Base-by-base conservation (phyloP, 2,888 invertebrate genomes). In the Electrophaes corylata region DNA sequence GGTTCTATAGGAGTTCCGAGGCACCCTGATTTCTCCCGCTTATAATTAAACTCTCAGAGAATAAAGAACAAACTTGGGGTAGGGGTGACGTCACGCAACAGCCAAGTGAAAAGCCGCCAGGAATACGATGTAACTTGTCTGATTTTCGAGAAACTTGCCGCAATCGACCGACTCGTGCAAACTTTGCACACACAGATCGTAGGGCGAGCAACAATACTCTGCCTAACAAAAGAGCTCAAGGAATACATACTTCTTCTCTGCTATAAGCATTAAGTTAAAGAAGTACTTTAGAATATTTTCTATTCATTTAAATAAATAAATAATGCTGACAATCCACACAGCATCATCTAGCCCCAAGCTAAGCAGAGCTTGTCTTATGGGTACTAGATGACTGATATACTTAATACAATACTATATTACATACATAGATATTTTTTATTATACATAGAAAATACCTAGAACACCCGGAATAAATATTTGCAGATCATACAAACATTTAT, bases 81-180 rank as follows among this genome's bases (percentile, higher is more conserved):
- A 76, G 81, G 79, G 79, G 81, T 81, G 79, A 75, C 83, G 80
- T 86, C 84, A 88, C 85, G 85, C 83, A 79, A 83, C 78, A 78
- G 75, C 75, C 71, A 77, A 81, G 81, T 79, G 81, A 83, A 85
- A 85, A 85, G 81, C 85, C 82, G 76, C 79, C 71, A 82, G 78
- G 79, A 81, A 81, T 84, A 84, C 81, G 78, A 80, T 83, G 85
- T 84, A 83, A 84, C 83, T 88, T 82, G 84, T 82, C 80, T 82
- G 83, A 85, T 86, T 87, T 78, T 73, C 69, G 71, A 59, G 66
- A 76, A 87, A 86, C 82, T 88, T 84, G 78, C 76, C 77, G 73
- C 83, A 80, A 85, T 84, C 81, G 81, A 75, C 77, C 76, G 76
- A 76, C 80, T 83, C 78, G 73, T 71, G 70, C 77, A 71, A 84